Evolutionary conservation across 1,140 invertebrate genomes (phyloP).

Genomic region (Lepeophtheirus salmonis): DNA sequence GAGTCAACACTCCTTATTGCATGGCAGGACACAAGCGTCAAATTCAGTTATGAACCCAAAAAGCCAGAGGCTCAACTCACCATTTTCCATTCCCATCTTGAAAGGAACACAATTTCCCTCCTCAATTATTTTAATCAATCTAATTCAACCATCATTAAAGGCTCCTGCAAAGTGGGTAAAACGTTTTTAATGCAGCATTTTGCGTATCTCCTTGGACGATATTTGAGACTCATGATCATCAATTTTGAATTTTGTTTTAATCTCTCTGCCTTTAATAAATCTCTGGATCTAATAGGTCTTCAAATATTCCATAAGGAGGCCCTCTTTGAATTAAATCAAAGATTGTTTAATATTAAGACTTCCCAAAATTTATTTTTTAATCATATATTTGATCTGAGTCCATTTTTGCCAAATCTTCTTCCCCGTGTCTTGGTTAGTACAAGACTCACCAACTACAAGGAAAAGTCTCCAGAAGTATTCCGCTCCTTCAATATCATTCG

Average conservation of each 20-base stretch:
- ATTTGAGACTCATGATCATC: not conserved
- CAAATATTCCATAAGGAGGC: not conserved
- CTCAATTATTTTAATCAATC: not conserved
- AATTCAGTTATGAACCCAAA: not conserved
- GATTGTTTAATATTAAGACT: not conserved
- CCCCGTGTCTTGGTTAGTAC: not conserved
- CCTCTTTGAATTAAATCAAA: not conserved
- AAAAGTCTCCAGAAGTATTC: not conserved
- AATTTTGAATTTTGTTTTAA: not conserved
- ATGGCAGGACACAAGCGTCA: not conserved
- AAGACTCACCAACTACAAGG: not conserved
- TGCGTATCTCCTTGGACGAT: not conserved
- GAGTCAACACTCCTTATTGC: not conserved
- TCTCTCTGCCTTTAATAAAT: not conserved
- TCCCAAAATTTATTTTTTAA: not conserved
- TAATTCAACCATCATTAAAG: not conserved
- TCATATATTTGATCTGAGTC: not conserved
- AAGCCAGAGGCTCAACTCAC: not conserved
- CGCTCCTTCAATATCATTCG: not conserved
- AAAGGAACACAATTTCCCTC: not conserved
- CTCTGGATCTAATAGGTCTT: not conserved
- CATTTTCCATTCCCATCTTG: not conserved
- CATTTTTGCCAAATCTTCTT: not conserved
- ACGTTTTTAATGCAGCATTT: not conserved
- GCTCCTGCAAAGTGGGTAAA: not conserved